Evolutionary conservation across 1,140 invertebrate genomes (phyloP), one percentile per base, ranked within the genome.

Genomic region (Riptortus pedestris): DNA sequence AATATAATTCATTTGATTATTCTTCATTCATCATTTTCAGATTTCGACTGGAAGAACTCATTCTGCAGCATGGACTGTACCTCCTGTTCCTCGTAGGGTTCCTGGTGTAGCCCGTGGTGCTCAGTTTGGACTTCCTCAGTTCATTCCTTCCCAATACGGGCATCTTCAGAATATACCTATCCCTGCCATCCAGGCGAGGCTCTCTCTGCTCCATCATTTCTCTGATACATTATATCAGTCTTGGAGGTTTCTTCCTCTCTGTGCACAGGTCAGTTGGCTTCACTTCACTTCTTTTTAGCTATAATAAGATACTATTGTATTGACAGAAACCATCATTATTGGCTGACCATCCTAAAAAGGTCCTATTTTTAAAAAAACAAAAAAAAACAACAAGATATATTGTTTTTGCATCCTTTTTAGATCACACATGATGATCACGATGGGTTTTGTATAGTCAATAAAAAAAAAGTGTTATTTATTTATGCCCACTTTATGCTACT

Each of bases 21-120:
- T n/a, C n/a, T n/a, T n/a, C n/a, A n/a, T n/a, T 62, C 2, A 45
- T 2, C 31, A 12, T 62, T 70, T 68, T 38, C 67, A 79, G 79
- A 80, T 82, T 57, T 81, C 80, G 20, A 80, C 81, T 27, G 83
- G 84, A 51, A 72, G 82, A 62, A 82, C 79, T 29, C 84, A 86
- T 72, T 81, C 80, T 70, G 79, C 81, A 22, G 83, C 82, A 2
- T 85, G 83, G 83, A 83, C 83, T 22, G 76, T 81, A 1, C 76
- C 79, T 0, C 75, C 79, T 4, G 70, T 80, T 27, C 77, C 76
- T 3, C 70, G 77, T 63, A 70, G 74, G 20, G 29, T 43, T 11
- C 78, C 79, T 11, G 80, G 80, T 4, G 5, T 63, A 16, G 76
- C 77, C 5, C 71, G 75, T 38, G 75, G 75, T 2, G 69, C 81